Percentiles rank a stretch among this genome's conserved stretches.
phyloP scores from a whole-genome alignment of 2,888 invertebrate genomes.

The Pristionchus arcanus region DNA sequence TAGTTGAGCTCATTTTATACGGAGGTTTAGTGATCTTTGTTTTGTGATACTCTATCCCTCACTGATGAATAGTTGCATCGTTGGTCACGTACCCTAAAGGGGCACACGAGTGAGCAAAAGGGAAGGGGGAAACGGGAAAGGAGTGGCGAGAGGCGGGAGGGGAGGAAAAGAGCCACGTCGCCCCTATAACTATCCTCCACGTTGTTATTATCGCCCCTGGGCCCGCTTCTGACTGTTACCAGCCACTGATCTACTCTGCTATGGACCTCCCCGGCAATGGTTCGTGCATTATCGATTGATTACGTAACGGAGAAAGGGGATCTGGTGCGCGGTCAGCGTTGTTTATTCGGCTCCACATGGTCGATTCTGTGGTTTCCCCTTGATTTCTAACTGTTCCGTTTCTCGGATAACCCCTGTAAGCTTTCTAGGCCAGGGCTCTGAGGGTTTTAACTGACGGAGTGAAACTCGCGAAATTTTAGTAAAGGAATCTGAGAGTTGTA shows the following conservation, averaged over 20 bases:
- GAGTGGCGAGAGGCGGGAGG: not conserved
- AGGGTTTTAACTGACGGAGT: not conserved
- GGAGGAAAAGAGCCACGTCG: constrained; percentile 31
- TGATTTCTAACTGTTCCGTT: not conserved
- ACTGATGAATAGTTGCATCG: not conserved
- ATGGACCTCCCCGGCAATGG: constrained; percentile 32
- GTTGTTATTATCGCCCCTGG: not conserved
- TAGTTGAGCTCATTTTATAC: not conserved
- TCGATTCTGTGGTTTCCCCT: not conserved
- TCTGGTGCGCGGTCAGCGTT: not conserved
- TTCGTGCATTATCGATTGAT: constrained; percentile 29
- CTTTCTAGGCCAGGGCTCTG: not conserved
- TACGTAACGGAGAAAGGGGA: not conserved
- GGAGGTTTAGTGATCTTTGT: not conserved
- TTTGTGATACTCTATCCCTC: not conserved
- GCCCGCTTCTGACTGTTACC: not conserved
- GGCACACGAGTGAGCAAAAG: not conserved
- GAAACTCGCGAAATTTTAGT: not conserved
- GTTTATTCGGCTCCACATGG: constrained; percentile 10
- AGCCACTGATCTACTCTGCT: not conserved
- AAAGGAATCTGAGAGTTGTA: not conserved
- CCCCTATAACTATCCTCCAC: not conserved
- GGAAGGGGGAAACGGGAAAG: not conserved
- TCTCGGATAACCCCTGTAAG: not conserved
- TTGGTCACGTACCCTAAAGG: constrained; percentile 18